Conservation (phyloP, 1,140 invertebrate genomes). For the Coptotermes formosanus region DNA sequence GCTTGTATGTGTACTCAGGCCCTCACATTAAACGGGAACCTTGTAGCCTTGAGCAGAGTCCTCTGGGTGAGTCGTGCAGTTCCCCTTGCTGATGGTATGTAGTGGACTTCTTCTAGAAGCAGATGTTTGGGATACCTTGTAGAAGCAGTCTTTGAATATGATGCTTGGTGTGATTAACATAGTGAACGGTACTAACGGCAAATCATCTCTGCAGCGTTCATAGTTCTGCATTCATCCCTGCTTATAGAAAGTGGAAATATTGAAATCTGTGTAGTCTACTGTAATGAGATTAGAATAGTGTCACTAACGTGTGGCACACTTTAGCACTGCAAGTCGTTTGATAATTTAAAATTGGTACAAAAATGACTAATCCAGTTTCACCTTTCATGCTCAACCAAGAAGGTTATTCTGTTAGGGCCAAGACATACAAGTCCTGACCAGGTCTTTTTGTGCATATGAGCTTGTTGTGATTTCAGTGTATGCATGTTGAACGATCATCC, state of each 20-base stretch:
- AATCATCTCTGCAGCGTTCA: neutral
- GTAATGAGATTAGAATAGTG: neutral
- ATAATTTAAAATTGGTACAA: neutral
- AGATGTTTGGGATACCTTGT: neutral
- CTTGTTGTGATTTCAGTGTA: neutral
- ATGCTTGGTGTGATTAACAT: neutral
- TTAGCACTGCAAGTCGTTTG: neutral
- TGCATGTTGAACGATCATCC: neutral
- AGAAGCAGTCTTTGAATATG: neutral
- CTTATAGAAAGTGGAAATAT: neutral
- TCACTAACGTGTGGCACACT: neutral
- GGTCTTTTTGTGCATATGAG: neutral
- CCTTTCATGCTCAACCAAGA: neutral
- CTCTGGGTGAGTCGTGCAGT: slow-evolving; percentile 39
- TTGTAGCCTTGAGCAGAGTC: slow-evolving; percentile 36
- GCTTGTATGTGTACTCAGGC: slow-evolving; percentile 10
- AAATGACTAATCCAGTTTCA: neutral
- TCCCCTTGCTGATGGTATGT: neutral
- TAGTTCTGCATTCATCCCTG: neutral
- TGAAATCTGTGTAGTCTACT: neutral
- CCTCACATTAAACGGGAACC: slow-evolving; percentile 32
- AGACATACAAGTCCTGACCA: neutral
- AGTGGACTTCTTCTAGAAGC: neutral
- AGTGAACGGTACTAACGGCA: neutral
- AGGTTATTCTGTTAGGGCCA: neutral